A percentile compares a stretch with the other conserved stretches of the same genome.
Conservation (phyloP, 1,140 invertebrate genomes). For the Drepana arcuata region DNA sequence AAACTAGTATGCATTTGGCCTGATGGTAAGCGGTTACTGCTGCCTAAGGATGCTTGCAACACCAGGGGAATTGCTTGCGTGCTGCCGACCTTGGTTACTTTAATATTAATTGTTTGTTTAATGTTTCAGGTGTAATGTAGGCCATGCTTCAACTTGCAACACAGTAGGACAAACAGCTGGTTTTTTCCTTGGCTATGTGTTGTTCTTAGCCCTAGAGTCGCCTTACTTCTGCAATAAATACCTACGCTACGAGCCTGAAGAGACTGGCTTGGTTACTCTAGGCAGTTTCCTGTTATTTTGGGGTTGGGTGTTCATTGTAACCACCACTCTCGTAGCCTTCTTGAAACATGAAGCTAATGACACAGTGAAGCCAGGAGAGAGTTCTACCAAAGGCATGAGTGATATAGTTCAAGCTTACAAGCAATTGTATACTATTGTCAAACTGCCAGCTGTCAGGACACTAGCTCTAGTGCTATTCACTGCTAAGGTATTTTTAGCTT, state of each 20-base stretch:
- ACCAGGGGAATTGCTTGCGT: no score
- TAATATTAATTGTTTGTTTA: no score
- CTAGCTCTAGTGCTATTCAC: slow-evolving; percentile 90
- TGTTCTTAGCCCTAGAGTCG: slow-evolving; percentile 98
- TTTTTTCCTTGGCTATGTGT: slow-evolving; percentile 96
- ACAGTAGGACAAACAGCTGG: slow-evolving; percentile 98
- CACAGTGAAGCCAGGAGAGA: slow-evolving; percentile 23
- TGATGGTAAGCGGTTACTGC: no score
- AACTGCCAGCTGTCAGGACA: slow-evolving; percentile 84
- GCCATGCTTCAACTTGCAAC: slow-evolving; percentile 99
- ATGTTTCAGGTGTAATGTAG: slow-evolving; percentile 87
- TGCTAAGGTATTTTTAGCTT: slow-evolving; percentile 93
- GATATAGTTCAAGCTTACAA: slow-evolving; percentile 87
- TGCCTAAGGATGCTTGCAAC: no score
- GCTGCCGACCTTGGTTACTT: no score
- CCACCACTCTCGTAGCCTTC: slow-evolving; percentile 91
- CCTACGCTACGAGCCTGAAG: slow-evolving; percentile 80
- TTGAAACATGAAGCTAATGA: slow-evolving; percentile 88
- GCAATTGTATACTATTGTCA: slow-evolving; percentile 87
- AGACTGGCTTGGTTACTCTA: slow-evolving; percentile 87
- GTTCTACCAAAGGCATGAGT: slow-evolving; percentile 40
- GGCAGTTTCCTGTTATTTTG: slow-evolving; percentile 96
- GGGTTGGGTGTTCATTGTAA: slow-evolving; percentile 92
- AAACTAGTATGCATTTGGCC: no score
- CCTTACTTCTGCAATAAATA: slow-evolving; percentile 97